Percentiles rank a stretch among this genome's conserved stretches.
Conservation (phyloP, 2,113 vertebrate species). For the Panthera leo region DNA sequence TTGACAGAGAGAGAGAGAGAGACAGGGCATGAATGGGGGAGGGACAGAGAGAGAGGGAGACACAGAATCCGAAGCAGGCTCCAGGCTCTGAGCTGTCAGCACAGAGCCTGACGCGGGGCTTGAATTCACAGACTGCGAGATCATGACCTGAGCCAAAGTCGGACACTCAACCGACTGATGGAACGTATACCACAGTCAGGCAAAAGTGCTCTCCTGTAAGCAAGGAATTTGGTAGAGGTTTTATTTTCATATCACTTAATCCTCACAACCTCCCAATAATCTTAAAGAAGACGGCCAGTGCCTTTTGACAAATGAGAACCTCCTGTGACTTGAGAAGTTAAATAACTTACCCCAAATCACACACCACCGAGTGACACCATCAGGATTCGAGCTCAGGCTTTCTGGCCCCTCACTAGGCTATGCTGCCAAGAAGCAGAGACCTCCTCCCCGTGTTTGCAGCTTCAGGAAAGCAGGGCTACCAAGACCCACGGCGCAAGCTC, state of each 20-base stretch:
- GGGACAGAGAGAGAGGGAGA: too few relatives aligned
- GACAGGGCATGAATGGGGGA: too few relatives aligned
- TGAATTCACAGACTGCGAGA: too few relatives aligned
- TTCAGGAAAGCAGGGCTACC: background rate
- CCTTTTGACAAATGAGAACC: background rate
- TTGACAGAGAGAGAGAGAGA: too few relatives aligned
- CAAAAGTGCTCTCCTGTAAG: background rate
- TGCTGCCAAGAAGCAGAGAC: background rate
- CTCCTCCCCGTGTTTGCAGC: background rate
- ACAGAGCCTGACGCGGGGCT: too few relatives aligned
- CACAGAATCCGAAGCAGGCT: too few relatives aligned
- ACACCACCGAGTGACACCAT: background rate
- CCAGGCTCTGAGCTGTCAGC: too few relatives aligned
- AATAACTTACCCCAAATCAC: background rate
- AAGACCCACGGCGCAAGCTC: background rate
- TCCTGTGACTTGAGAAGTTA: background rate
- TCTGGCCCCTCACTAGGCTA: background rate
- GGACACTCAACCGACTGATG: too few relatives aligned
- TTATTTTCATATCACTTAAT: background rate
- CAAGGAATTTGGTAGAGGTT: background rate
- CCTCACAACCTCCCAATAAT: background rate
- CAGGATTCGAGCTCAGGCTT: background rate
- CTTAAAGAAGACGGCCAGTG: background rate
- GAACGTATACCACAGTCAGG: background rate
- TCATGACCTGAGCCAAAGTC: too few relatives aligned